These are phyloP conservation scores for Drosophila watanabei DNA, from an alignment of 1,140 invertebrate species.

Conservation along the genomic window DNA sequence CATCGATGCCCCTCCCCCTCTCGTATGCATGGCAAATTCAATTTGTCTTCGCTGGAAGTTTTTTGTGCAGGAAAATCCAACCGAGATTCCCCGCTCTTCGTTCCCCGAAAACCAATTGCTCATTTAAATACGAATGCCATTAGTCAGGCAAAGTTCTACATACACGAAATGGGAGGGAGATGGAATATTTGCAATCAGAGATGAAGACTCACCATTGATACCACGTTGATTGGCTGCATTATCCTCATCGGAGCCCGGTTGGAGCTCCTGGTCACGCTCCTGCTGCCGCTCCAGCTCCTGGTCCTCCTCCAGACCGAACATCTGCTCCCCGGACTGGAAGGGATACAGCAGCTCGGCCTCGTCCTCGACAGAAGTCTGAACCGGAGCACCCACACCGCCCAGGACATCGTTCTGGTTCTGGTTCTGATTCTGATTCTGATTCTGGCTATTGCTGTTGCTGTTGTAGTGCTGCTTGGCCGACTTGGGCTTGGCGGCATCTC, in stretches of 20 bases:
- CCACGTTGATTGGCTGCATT: conserved; percentile 70
- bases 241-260: conserved; percentile 65
- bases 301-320: conserved; percentile 72
- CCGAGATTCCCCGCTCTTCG: not conserved
- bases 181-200: conserved; percentile 2
- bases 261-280: conserved; percentile 43
- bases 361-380: conserved; percentile 79
- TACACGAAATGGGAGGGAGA: conserved; percentile 10
- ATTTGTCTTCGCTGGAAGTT: conserved; percentile 52
- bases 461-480: conserved; percentile 71
- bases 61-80: not conserved
- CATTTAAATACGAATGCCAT: conserved; percentile 77
- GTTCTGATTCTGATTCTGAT: conserved; percentile 50
- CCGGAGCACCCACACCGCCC: conserved; percentile 60
- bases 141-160: conserved; percentile 68
- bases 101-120: conserved; percentile 17
- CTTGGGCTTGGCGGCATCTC: conserved; percentile 73
- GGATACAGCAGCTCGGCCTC: conserved; percentile 74
- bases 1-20: conserved; percentile 5
- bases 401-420: conserved; percentile 69
- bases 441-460: conserved; percentile 48
- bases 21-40: conserved; percentile 57
- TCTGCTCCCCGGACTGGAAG: conserved; percentile 72
- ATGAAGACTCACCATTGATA: conserved; percentile 75
- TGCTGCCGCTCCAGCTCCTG: conserved; percentile 51